Percentiles rank a stretch among this genome's conserved stretches.
Evolutionary conservation across 37 sponge, comb jelly and placozoan species (phyloP).

Genomic region (Diacarnus erythraeanus): DNA sequence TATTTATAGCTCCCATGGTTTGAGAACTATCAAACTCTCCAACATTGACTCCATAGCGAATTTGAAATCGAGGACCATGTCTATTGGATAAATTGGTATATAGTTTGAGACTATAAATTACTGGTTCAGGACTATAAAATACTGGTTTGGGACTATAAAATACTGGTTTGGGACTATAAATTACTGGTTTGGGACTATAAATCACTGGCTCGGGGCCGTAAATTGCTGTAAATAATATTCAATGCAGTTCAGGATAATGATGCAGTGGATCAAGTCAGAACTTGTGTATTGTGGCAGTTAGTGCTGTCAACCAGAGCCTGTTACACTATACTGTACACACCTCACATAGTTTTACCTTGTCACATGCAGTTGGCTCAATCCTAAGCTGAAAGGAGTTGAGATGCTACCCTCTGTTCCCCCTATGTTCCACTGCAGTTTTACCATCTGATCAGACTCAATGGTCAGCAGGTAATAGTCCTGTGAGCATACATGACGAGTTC

Average conservation of each 20-base stretch:
- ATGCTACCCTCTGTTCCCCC: background rate
- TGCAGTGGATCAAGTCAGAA: too few relatives aligned
- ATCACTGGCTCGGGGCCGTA: too few relatives aligned
- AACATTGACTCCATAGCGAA: conserved; percentile 2
- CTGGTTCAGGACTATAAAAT: too few relatives aligned
- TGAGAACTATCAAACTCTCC: background rate
- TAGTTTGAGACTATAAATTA: too few relatives aligned
- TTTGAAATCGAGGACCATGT: conserved; percentile 41
- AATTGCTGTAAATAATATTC: too few relatives aligned
- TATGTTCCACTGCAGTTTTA: conserved; percentile 12
- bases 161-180: too few relatives aligned
- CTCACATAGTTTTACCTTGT: conserved; percentile 18
- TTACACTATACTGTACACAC: too few relatives aligned
- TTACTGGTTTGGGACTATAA: too few relatives aligned
- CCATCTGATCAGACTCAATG: background rate
- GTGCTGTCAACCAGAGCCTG: too few relatives aligned
- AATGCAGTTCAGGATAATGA: too few relatives aligned
- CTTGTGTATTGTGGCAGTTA: too few relatives aligned
- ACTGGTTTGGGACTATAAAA: too few relatives aligned
- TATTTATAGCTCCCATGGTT: background rate
- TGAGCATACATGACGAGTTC: background rate
- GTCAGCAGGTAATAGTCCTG: conserved; percentile 27
- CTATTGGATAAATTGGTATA: background rate
- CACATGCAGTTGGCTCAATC: background rate
- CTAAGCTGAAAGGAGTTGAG: background rate